Evolutionary conservation across 64 coral and sea anemone species (phyloP).

Genomic region (Porites australiensis): DNA sequence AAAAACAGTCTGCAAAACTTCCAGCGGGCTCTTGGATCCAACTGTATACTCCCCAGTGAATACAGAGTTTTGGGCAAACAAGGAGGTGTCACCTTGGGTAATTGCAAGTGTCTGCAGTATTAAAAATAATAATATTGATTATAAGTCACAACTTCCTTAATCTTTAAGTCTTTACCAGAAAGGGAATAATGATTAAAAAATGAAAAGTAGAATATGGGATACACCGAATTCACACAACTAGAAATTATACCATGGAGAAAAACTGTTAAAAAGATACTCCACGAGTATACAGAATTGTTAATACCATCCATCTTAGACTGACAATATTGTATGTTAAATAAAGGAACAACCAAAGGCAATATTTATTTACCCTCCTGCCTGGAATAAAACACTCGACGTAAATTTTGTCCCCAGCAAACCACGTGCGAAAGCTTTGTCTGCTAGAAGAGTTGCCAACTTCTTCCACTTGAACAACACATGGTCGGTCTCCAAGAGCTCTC

Average conservation of each 20-base stretch:
- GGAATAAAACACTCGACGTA: neutral
- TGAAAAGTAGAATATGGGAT: no score
- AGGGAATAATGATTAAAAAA: no score
- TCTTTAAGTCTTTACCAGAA: no score
- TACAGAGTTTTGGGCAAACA: neutral
- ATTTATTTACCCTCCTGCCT: neutral
- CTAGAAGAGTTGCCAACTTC: neutral
- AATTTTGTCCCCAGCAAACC: neutral
- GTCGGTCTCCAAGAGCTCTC: neutral
- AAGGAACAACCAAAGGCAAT: no score
- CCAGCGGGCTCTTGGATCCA: no score
- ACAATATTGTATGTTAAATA: no score
- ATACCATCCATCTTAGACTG: no score
- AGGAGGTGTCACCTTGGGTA: neutral
- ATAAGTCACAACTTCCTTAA: no score
- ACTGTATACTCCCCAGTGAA: neutral
- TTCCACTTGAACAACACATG: neutral
- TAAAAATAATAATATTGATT: neutral
- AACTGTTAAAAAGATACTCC: no score
- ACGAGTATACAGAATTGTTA: no score
- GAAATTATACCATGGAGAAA: no score
- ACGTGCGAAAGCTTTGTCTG: neutral
- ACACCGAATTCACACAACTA: no score
- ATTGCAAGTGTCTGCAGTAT: neutral
- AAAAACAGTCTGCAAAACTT: slow-evolving; percentile 15